Evolutionary conservation across 2,888 invertebrate genomes (phyloP).

Genomic region (Ceriagrion tenellum): DNA sequence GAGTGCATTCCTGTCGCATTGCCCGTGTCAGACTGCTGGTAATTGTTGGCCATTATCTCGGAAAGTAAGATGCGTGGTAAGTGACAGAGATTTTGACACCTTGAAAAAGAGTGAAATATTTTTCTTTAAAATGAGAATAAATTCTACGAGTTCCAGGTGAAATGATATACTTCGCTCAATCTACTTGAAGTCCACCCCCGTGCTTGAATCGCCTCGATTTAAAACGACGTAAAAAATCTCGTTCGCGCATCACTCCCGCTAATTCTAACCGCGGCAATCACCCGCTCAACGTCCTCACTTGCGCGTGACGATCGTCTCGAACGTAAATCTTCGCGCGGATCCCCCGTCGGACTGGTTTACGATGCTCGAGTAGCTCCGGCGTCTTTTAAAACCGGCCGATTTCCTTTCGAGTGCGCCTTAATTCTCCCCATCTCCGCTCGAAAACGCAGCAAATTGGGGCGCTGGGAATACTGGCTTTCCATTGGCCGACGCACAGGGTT

Average conservation of each 20-base stretch:
- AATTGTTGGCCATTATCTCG: too few relatives aligned
- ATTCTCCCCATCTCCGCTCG: neutral
- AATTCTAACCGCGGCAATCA: neutral
- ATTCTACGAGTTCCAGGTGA: too few relatives aligned
- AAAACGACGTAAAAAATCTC: neutral
- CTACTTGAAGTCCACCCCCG: too few relatives aligned
- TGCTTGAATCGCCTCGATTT: neutral
- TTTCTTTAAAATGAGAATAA: too few relatives aligned
- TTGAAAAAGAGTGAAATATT: too few relatives aligned
- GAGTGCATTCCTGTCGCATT: too few relatives aligned
- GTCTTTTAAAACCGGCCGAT: neutral
- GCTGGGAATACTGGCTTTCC: neutral
- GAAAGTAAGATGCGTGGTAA: too few relatives aligned
- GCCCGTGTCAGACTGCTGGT: too few relatives aligned
- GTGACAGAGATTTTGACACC: too few relatives aligned
- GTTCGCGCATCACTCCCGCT: neutral
- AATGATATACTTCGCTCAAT: too few relatives aligned
- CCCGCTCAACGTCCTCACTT: neutral
- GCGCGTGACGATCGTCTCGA: neutral
- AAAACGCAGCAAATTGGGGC: neutral
- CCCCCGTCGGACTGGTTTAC: neutral
- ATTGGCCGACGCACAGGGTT: neutral
- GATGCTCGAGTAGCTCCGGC: neutral
- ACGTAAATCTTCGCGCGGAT: neutral
- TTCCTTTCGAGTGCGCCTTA: neutral